Evolutionary conservation across 2,797 vertebrate genomes (phyloP).

Genomic region (Apogon hyalosoma): DNA sequence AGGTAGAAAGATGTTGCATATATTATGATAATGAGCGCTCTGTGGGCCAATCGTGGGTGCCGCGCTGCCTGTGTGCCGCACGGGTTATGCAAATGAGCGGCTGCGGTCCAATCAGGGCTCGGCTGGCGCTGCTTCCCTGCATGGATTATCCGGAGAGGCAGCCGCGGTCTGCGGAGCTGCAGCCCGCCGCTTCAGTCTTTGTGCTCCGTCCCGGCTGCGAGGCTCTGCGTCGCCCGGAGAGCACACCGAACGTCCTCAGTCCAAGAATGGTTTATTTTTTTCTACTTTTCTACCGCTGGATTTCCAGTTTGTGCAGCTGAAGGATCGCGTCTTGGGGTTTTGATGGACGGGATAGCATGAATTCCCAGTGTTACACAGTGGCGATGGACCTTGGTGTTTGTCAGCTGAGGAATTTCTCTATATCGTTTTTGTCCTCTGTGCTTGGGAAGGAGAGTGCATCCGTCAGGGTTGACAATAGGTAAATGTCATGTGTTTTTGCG

Average conservation of each 20-base stretch:
- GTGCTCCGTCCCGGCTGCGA: constrained; percentile 66
- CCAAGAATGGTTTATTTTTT: constrained; percentile 67
- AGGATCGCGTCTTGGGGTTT: constrained; percentile 24
- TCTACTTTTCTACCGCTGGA: constrained; percentile 70
- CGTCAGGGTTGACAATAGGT: constrained; percentile 92
- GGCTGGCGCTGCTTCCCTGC: constrained; percentile 41
- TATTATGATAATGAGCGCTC: constrained; percentile 26
- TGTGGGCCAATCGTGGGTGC: constrained; percentile 77
- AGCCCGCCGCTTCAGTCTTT: constrained; percentile 77
- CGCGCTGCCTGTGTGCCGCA: fast-evolving
- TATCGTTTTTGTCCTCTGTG: constrained; percentile 94
- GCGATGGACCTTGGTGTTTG: constrained; percentile 97
- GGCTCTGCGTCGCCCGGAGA: constrained; percentile 43
- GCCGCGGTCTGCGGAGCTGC: constrained; percentile 63
- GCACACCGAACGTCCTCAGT: constrained; percentile 10
- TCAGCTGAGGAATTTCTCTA: constrained; percentile 95
- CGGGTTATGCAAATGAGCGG: constrained; percentile 65
- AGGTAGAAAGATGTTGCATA: constrained; percentile 42
- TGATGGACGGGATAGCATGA: constrained; percentile 84
- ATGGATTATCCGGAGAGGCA: constrained; percentile 70
- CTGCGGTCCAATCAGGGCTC: constrained; percentile 81
- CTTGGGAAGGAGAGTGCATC: constrained; percentile 90
- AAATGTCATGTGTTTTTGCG: constrained; percentile 50
- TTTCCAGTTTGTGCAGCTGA: constrained; percentile 22
- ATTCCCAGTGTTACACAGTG: constrained; percentile 90